Evolutionary conservation across 2,888 invertebrate species (phyloP).

Genomic region (Dicycla oo): DNA sequence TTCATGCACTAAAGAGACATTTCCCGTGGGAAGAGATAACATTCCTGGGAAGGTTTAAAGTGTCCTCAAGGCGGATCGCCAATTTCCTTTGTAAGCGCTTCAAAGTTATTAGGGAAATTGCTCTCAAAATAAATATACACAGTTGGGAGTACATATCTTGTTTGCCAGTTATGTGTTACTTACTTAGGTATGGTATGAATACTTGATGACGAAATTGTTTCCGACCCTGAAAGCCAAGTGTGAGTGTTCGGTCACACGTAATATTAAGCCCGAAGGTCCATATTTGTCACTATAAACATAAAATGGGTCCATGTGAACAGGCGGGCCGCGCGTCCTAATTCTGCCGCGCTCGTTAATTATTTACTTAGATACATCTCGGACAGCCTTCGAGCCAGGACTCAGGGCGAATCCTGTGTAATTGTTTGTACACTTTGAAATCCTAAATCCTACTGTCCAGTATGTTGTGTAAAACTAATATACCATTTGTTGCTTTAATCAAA

Average conservation of each 20-base stretch:
- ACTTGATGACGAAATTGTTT: slow-evolving; percentile 74
- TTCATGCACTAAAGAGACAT: slow-evolving; percentile 59
- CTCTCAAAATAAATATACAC: slow-evolving; percentile 77
- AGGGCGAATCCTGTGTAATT: slow-evolving; percentile 76
- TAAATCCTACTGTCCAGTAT: too few species aligned
- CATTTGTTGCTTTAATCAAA: slow-evolving; percentile 31
- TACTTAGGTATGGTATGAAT: slow-evolving; percentile 72
- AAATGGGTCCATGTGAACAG: slow-evolving; percentile 72
- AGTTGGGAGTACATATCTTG: slow-evolving; percentile 67
- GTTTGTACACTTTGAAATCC: slow-evolving; percentile 77
- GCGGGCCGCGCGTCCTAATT: slow-evolving; percentile 74
- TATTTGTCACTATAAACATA: slow-evolving; percentile 80
- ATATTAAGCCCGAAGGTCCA: slow-evolving; percentile 72
- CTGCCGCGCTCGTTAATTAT: slow-evolving; percentile 82
- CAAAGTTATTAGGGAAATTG: slow-evolving; percentile 81
- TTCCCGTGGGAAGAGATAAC: slow-evolving; percentile 67
- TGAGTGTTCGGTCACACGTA: slow-evolving; percentile 68
- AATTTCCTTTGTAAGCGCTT: slow-evolving; percentile 79
- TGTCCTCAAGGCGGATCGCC: slow-evolving; percentile 76
- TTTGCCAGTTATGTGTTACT: slow-evolving; percentile 64
- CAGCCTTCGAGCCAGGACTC: slow-evolving; percentile 69
- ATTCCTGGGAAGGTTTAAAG: slow-evolving; percentile 74
- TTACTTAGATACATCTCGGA: slow-evolving; percentile 78
- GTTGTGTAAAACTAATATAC: slow-evolving; percentile 31
- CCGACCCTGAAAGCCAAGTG: slow-evolving; percentile 66